Evolutionary conservation across 2,113 vertebrate species (phyloP), one percentile per base, ranked within the genome.

Genomic region (Parus major): DNA sequence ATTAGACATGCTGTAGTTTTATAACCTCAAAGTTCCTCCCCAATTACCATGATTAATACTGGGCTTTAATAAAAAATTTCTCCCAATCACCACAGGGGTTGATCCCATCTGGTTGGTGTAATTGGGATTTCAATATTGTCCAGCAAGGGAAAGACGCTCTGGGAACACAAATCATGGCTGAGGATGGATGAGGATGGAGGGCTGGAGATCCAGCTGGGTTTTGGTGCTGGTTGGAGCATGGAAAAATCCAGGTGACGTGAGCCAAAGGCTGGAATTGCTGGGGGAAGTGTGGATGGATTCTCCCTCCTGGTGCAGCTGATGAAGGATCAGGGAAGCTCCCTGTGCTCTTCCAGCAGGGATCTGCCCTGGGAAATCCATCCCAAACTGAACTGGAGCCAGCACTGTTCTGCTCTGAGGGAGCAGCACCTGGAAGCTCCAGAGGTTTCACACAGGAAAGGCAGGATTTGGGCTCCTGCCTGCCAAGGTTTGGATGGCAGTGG

Each of bases 1-100:
- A 81, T 97, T 96, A 97, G 97, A 96, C 94, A 96, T 96, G 96
- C 91, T 84, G 88, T 73, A 68, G 97, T 96, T 97, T 97, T 96
- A 94, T 92, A 96, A 97, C 96, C 94, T 95, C 79, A 36, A 82
- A 78, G 65, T 93, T 95, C 95, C 97, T 96, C 92, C 95, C 96
- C 94, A 96, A 97, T 96, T 95, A 95, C 94, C 82, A 8, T 96
- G 95, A 96, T 96, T 95, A 94, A 97, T 97, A 95, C 93, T 71
- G 83, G 72, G 96, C 96, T 88, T 94, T 96, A 95, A 95, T 88
- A 97, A 95, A 95, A 96, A 93, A 55, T 42, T 90, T 63, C 73
- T 87, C 35, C 36, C 86, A 39, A 63, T 96, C 95, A 94, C 96
- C 95, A 60, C 90, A 56, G 90, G 96, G 94, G 94, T 91, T 90